Percentiles rank a stretch among this genome's conserved stretches.
These are phyloP conservation scores for Phrynocephalus guinanensis DNA, from an alignment of 2,797 vertebrate species.

Conservation along the genomic window DNA sequence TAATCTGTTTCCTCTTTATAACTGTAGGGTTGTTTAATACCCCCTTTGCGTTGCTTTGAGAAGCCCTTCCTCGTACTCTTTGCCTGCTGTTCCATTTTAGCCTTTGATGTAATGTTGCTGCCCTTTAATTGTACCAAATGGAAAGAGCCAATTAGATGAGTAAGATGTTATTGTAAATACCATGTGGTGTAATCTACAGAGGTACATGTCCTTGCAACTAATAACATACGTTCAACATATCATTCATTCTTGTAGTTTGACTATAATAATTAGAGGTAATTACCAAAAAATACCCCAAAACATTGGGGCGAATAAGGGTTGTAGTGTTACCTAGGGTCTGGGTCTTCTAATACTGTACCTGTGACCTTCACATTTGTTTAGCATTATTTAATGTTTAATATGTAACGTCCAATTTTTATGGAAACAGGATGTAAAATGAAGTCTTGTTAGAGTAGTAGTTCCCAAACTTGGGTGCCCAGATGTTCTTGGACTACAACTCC, in stretches of 20 bases:
- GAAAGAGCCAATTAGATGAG: slow-evolving; percentile 25
- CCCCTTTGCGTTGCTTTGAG: slow-evolving; percentile 7
- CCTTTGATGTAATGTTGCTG: slow-evolving; percentile 16
- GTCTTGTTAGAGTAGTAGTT: too few species aligned
- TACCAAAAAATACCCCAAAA: background rate
- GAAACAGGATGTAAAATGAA: background rate
- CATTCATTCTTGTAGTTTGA: background rate
- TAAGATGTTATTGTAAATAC: slow-evolving; percentile 15
- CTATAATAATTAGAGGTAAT: background rate
- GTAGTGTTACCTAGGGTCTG: background rate
- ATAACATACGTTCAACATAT: background rate
- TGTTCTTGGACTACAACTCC: too few species aligned
- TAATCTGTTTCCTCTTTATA: slow-evolving; percentile 9
- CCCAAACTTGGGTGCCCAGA: too few species aligned
- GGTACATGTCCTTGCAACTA: background rate
- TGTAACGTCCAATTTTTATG: background rate
- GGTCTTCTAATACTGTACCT: background rate
- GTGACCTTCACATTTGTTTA: background rate
- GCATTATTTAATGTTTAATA: background rate
- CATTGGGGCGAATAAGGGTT: background rate
- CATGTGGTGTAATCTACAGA: background rate
- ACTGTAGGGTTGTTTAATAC: slow-evolving; percentile 5
- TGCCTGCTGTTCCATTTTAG: background rate
- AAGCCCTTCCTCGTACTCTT: background rate
- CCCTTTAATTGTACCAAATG: slow-evolving; percentile 21